A percentile compares a stretch with the other conserved stretches of the same genome.
phyloP scores from a whole-genome alignment of 2,888 invertebrate species.

The Tiliacea citrago region DNA sequence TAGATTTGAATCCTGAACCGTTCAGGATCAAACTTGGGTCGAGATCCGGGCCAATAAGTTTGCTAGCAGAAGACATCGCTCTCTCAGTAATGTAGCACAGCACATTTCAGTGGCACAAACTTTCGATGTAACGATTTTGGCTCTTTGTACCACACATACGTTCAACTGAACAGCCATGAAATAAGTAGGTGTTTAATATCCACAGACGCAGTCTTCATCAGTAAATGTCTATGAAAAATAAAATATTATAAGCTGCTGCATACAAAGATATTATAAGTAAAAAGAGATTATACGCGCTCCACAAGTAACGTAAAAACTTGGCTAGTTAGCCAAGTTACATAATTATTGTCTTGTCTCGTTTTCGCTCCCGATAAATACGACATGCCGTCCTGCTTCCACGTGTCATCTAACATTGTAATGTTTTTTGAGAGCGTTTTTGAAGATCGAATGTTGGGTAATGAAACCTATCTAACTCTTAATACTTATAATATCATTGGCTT shows the following conservation, averaged over 20 bases:
- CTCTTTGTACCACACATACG: background rate
- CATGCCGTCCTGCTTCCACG: background rate
- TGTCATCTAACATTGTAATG: too few relatives aligned
- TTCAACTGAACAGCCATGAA: background rate
- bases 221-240: background rate
- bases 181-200: background rate
- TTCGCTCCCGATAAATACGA: background rate
- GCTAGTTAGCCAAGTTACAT: background rate
- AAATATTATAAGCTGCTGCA: too few relatives aligned
- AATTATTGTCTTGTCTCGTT: background rate
- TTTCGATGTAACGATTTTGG: background rate
- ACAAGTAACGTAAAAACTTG: background rate
- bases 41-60: background rate
- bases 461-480: background rate
- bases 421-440: too few relatives aligned
- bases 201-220: background rate
- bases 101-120: background rate
- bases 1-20: too few relatives aligned
- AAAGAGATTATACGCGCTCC: background rate
- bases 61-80: background rate
- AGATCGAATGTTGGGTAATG: background rate
- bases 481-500: background rate
- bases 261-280: too few relatives aligned
- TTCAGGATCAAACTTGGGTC: slow-evolving; percentile 5
- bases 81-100: background rate